These are phyloP conservation scores for Erebia epiphron DNA, from an alignment of 2,888 invertebrate genomes.

Conservation along the genomic window DNA sequence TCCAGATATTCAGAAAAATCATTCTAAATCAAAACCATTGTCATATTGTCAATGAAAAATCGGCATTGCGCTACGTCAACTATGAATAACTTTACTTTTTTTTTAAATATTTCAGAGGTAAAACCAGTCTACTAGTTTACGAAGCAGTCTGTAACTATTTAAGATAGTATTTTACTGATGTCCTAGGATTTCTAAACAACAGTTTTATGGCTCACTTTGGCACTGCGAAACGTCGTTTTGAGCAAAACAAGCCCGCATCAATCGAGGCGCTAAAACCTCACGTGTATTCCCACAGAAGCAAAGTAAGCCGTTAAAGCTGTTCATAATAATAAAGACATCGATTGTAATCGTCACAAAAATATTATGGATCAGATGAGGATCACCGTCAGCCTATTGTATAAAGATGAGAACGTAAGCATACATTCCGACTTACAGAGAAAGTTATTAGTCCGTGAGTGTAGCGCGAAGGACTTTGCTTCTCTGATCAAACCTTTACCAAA, in stretches of 20 bases:
- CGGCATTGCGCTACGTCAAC: conserved; percentile 65
- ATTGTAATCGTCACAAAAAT: conserved; percentile 21
- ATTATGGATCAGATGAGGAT: conserved; percentile 38
- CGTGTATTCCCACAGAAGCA: conserved; percentile 67
- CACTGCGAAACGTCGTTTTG: conserved; percentile 73
- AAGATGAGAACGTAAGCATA: conserved; percentile 50
- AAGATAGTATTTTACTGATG: conserved; percentile 72
- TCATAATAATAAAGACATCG: conserved; percentile 33
- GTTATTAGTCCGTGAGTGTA: conserved; percentile 62
- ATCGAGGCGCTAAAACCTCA: conserved; percentile 53
- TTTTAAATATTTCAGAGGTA: conserved; percentile 74
- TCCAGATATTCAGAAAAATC: conserved; percentile 35
- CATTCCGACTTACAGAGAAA: conserved; percentile 52
- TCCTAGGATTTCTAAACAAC: conserved; percentile 68
- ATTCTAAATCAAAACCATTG: conserved; percentile 43
- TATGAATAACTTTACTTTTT: conserved; percentile 51
- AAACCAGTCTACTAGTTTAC: conserved; percentile 79
- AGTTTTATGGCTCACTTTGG: conserved; percentile 81
- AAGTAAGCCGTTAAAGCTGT: conserved; percentile 81
- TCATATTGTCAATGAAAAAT: conserved; percentile 54
- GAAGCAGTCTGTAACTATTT: conserved; percentile 76
- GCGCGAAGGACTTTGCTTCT: conserved; percentile 55
- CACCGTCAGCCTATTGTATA: conserved; percentile 46
- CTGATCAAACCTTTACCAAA: conserved; percentile 59
- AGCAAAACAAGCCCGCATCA: conserved; percentile 69